Conservation (phyloP, 2,888 invertebrate genomes). For the Listrodromus nycthemerus region DNA sequence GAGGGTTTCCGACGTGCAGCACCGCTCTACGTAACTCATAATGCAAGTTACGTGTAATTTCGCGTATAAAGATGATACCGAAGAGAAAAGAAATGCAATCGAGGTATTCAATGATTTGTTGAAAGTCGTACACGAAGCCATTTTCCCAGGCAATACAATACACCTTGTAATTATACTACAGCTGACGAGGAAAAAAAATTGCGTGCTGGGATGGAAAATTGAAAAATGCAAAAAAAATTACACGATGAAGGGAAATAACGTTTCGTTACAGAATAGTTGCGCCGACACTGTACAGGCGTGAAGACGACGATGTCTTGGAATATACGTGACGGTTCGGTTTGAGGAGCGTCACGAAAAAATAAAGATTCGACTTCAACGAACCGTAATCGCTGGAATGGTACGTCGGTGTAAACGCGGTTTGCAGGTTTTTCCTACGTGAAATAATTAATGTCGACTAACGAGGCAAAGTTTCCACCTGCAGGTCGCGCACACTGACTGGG, state of each 20-base stretch:
- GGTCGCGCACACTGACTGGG: not conserved
- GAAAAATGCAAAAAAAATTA: conserved; percentile 1
- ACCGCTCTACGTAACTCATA: conserved; percentile 45
- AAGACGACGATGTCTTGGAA: not conserved
- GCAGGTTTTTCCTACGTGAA: conserved; percentile 17
- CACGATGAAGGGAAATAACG: not conserved
- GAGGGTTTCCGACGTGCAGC: conserved; percentile 36
- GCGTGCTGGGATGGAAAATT: conserved; percentile 14
- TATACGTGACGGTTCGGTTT: not conserved
- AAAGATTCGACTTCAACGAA: not conserved
- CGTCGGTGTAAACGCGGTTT: not conserved
- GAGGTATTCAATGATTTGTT: conserved; percentile 14
- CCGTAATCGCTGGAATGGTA: not conserved
- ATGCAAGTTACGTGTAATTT: conserved; percentile 63
- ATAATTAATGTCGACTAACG: conserved; percentile 51
- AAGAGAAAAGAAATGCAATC: not conserved
- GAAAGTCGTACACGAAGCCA: conserved; percentile 4
- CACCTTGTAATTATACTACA: conserved; percentile 53
- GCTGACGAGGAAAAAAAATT: conserved; percentile 21
- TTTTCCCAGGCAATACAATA: conserved; percentile 6
- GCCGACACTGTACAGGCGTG: not conserved
- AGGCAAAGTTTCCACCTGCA: conserved; percentile 41
- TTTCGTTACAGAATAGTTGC: conserved; percentile 14
- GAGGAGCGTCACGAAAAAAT: not conserved
- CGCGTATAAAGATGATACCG: conserved; percentile 8